phyloP scores from a whole-genome alignment of 2,113 vertebrate genomes.

The Mastomys natalensis region DNA sequence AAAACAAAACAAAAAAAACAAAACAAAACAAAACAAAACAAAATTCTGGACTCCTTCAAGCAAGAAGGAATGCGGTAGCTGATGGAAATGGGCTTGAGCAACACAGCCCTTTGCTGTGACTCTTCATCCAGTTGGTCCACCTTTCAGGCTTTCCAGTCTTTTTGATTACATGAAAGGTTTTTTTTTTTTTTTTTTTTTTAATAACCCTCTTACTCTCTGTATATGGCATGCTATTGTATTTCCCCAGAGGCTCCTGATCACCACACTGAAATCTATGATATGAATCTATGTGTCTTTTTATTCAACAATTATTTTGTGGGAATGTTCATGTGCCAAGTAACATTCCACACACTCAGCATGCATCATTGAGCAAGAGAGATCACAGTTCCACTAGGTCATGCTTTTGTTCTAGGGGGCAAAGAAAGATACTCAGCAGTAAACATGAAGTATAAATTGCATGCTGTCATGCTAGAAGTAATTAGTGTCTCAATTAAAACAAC shows the following conservation, averaged over 20 bases:
- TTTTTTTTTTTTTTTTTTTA: too few relatives aligned
- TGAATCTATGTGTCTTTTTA: not conserved
- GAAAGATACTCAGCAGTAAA: not conserved
- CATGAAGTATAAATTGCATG: not conserved
- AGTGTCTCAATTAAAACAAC: not conserved
- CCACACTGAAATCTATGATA: not conserved
- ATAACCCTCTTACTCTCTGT: not conserved
- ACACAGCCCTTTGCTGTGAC: not conserved
- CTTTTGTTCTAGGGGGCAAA: not conserved
- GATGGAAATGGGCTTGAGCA: not conserved
- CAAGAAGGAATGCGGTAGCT: not conserved
- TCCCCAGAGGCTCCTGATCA: not conserved
- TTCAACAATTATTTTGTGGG: not conserved
- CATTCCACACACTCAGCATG: not conserved
- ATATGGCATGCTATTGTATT: not conserved
- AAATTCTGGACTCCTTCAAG: not conserved
- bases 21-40: too few relatives aligned
- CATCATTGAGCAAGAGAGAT: not conserved
- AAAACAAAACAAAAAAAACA: too few relatives aligned
- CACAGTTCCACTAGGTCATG: not conserved
- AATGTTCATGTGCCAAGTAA: not conserved
- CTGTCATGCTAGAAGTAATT: not conserved
- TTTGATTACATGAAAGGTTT: not conserved
- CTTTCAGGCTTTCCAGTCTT: not conserved
- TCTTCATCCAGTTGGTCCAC: not conserved